Percentiles rank a stretch among this genome's conserved stretches.
These are phyloP conservation scores for Brienomyrus brachyistius DNA, from an alignment of 2,113 vertebrate species.

Conservation along the genomic window DNA sequence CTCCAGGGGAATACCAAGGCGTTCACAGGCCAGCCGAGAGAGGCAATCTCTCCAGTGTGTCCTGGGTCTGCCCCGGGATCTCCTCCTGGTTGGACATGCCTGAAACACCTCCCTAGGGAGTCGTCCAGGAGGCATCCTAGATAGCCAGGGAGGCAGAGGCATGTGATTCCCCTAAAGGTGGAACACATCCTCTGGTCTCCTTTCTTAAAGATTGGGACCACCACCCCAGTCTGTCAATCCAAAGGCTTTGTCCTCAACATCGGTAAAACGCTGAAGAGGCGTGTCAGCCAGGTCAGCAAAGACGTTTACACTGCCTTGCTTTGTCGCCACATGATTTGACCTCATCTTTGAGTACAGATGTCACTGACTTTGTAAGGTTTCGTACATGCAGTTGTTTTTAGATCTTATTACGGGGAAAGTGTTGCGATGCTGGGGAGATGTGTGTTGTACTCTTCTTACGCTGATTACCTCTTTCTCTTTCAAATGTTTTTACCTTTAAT, in stretches of 20 bases:
- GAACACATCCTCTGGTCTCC: too few relatives aligned
- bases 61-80: background rate
- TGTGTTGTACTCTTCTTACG: background rate
- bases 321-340: background rate
- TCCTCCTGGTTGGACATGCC: background rate
- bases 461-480: background rate
- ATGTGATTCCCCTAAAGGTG: too few relatives aligned
- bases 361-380: background rate
- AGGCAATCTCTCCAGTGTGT: too few relatives aligned
- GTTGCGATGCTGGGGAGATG: background rate
- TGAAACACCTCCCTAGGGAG: background rate
- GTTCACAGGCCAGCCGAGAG: background rate
- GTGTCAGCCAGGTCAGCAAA: background rate
- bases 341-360: background rate
- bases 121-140: background rate
- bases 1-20: background rate
- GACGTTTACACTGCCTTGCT: background rate
- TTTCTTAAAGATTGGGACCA: too few relatives aligned
- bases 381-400: background rate
- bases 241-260: too few relatives aligned
- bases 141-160: background rate
- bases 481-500: background rate
- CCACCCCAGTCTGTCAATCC: too few relatives aligned
- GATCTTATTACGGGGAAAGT: background rate
- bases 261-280: too few relatives aligned